Evolutionary conservation across 1,140 invertebrate species (phyloP), one percentile per base, ranked within the genome.

Genomic region (Megalopta genalis): DNA sequence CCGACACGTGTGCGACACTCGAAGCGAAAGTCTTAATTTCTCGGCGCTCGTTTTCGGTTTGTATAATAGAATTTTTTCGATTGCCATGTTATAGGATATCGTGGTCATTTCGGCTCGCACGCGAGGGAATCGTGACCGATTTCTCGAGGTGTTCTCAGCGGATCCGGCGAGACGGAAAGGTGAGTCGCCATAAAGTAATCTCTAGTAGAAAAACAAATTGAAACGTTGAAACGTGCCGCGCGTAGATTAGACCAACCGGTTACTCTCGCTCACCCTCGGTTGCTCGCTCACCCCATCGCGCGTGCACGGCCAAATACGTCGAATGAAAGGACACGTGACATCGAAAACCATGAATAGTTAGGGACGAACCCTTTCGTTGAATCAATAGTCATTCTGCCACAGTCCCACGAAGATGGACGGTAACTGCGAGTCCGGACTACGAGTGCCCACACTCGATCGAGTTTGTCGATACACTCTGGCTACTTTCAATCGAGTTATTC

Each of bases 161-260:
- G 42, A 32, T 54, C 69, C 68, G 46, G 60, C 52, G 54, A 46
- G 68, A 85, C 75, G 63, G 66, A 82, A 82, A 79, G 79, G 67
- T 65, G 74, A 65, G 4, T 52, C 18, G 68, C 59, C 69, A 64
- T 69, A 62, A 74, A 82, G 75, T 83, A 81, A 84, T 84, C 59
- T 78, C 49, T 27, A 54, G 60, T 77, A 57, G 65, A 75, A 86
- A 86, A 87, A 81, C 70, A 87, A 87, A 87, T 87, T 87, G 86
- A 87, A 87, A 87, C 70, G 80, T 80, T 39, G 86, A 37, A 83
- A 87, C 86, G 86, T 85, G 86, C 86, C 67, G 71, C 80, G 76
- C 65, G 83, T 83, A 83, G 83, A 87, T 87, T 85, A 87, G 80
- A 85, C 86, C 86, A 87, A 85, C 85, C 82, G 86, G 76, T 82